A percentile compares a stretch with the other conserved stretches of the same genome.
Conservation (phyloP, 1,140 invertebrate species). For the Bombus breviceps region DNA sequence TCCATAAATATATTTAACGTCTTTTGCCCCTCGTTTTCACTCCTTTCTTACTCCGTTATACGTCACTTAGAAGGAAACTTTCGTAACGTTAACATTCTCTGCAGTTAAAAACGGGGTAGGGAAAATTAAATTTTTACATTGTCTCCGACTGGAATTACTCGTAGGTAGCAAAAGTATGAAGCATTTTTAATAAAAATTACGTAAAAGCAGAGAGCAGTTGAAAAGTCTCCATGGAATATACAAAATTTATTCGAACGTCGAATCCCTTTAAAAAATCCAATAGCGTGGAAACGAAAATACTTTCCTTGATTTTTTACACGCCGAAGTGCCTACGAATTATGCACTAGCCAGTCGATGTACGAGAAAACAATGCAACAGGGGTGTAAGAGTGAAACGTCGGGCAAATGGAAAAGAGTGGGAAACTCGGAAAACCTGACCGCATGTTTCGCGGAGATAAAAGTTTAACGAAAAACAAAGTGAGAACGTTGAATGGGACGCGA, state of each 20-base stretch:
- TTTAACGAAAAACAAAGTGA: conserved; percentile 55
- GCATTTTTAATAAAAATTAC: background rate
- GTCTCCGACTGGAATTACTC: too few relatives aligned
- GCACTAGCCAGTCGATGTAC: conserved; percentile 32
- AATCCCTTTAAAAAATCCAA: background rate
- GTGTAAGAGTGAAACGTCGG: conserved; percentile 16
- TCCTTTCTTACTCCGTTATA: too few relatives aligned
- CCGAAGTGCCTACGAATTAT: conserved; percentile 7
- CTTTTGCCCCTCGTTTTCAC: too few relatives aligned
- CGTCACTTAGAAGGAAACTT: too few relatives aligned
- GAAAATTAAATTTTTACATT: too few relatives aligned
- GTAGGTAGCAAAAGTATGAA: too few relatives aligned
- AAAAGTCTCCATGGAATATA: background rate
- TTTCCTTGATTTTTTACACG: background rate
- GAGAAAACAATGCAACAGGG: conserved; percentile 25
- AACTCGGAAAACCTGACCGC: conserved; percentile 41
- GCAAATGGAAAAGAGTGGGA: background rate
- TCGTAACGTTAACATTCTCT: too few relatives aligned
- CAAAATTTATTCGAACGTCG: background rate
- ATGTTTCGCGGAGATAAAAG: conserved; percentile 53
- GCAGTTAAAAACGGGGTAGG: too few relatives aligned
- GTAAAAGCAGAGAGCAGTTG: background rate
- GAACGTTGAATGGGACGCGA: conserved; percentile 26
- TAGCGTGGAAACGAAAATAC: background rate
- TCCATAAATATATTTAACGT: too few relatives aligned